phyloP scores from a whole-genome alignment of 1,140 invertebrate species.

The Dreissena rostriformis region DNA sequence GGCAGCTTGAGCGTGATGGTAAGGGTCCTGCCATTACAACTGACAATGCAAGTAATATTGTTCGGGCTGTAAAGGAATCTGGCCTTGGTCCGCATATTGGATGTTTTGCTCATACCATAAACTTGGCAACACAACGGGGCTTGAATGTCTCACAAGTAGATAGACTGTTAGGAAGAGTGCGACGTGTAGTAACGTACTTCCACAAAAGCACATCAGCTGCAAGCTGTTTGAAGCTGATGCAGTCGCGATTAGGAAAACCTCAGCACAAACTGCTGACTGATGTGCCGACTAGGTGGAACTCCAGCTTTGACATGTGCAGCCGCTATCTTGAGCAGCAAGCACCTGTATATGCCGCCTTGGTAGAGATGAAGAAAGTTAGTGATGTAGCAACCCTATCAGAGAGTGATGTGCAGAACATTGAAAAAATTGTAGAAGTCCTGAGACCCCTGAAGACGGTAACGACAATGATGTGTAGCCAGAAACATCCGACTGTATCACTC shows the following conservation, averaged over 20 bases:
- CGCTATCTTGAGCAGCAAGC: constrained; percentile 31
- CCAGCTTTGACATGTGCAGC: constrained; percentile 26
- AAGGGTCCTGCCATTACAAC: constrained; percentile 19
- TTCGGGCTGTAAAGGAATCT: constrained; percentile 20
- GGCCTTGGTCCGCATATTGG: constrained; percentile 29
- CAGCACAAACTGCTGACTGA: constrained; percentile 29
- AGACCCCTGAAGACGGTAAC: constrained; percentile 31
- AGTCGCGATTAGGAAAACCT: background rate
- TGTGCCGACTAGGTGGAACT: constrained; percentile 37
- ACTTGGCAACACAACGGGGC: constrained; percentile 17
- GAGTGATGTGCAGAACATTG: constrained; percentile 1
- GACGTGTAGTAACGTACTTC: constrained; percentile 21
- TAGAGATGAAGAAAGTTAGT: constrained; percentile 25
- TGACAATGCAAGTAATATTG: constrained; percentile 51
- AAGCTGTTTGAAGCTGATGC: background rate
- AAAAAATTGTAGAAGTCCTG: background rate
- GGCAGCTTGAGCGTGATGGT: constrained; percentile 12
- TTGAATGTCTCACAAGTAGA: constrained; percentile 12
- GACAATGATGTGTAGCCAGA: constrained; percentile 11
- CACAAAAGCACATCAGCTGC: constrained; percentile 23
- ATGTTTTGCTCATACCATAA: constrained; percentile 31
- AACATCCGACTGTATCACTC: constrained; percentile 18
- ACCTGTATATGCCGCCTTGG: constrained; percentile 11
- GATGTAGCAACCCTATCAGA: constrained; percentile 35
- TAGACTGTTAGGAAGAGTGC: constrained; percentile 24